These are phyloP conservation scores for Gallinago stenura DNA, from an alignment of 2,797 vertebrate genomes.

Conservation along the genomic window DNA sequence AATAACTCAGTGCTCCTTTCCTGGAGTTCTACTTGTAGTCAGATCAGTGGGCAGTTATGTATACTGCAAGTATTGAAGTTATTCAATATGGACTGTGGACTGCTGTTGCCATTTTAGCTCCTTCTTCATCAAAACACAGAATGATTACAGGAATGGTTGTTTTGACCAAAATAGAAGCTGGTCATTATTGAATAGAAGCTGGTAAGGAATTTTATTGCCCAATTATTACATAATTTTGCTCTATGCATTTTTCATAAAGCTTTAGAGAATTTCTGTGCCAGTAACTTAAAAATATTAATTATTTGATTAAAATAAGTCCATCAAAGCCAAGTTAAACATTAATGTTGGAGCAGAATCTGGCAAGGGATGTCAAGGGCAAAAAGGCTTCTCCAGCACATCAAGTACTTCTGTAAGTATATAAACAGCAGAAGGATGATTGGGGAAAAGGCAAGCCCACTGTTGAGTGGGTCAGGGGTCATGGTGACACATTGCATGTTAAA, in stretches of 20 bases:
- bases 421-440: neutral
- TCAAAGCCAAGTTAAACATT: neutral
- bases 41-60: neutral
- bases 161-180: neutral
- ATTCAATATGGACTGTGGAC: neutral
- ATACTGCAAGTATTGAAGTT: neutral
- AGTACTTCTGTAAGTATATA: neutral
- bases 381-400: neutral
- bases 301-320: neutral
- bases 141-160: neutral
- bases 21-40: neutral
- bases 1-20: neutral
- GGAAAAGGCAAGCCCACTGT: neutral
- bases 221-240: neutral
- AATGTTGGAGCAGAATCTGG: neutral
- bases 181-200: neutral
- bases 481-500: neutral
- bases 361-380: accelerated
- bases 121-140: neutral
- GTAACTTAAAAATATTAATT: neutral
- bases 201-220: neutral
- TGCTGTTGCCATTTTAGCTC: neutral
- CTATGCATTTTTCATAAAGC: neutral
- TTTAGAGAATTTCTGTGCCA: neutral
- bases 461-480: neutral